Base-by-base conservation (phyloP, 2,888 invertebrate genomes). In the Anthophora plumipes region DNA sequence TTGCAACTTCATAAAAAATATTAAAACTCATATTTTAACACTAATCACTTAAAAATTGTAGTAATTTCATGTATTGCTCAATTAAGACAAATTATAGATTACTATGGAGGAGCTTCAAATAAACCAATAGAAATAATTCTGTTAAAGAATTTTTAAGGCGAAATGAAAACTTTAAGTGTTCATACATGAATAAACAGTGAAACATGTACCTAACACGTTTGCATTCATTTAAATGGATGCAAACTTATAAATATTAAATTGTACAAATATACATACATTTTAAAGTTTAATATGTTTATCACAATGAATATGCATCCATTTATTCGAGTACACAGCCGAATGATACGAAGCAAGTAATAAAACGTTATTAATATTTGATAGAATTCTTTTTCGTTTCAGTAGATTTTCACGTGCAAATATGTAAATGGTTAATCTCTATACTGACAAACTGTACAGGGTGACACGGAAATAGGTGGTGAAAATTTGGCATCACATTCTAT, bases 191-290 rank as follows among this genome's bases (percentile, higher is more conserved):
- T 17, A 31, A 43, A 54, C 43, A 11, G 12, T 54, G 6, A 31
- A 52, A 17, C 43, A 7, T 37, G 6, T 37, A 20, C n/a, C n/a
- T n/a, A n/a, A n/a, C 37, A n/a, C 20, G 43, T 57, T 57, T n/a
- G 55, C 68, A 17, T 48, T 50, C 20, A 41, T 74, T 74, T 59
- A 68, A 75, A 63, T 69, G 48, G 69, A 57, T n/a, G n/a, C 63
- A 50, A 74, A 61, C 55, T 68, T 57, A 74, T 60, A 74, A 68
- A 68, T 63, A 60, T 74, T 43, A 74, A 69, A 57, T 74, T 57
- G 43, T 59, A 55, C 59, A 69, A 63, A 43, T 64, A 37, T 54
- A 52, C 54, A 14, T 41, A 41, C 54, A 63, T 22, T 55, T 55
- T 17, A 55, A 55, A 63, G 8, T 54, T 55, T 63, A 71, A 63